Percentiles rank a stretch among this genome's conserved stretches.
Evolutionary conservation across 1,140 invertebrate genomes (phyloP).

Genomic region (Branchinecta lindahli): DNA sequence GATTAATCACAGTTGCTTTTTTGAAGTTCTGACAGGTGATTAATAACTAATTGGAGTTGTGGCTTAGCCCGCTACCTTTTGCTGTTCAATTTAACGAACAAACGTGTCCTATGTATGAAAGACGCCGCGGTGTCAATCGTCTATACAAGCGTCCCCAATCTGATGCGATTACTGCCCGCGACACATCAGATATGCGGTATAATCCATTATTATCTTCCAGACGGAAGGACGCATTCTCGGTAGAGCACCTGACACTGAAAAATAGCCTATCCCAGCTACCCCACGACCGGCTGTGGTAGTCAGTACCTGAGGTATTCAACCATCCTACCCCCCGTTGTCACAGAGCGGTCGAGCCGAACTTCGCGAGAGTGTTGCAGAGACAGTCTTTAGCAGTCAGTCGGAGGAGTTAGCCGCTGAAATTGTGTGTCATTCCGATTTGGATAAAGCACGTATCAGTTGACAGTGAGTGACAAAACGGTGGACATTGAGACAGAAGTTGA

Average conservation of each 20-base stretch:
- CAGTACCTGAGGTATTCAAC: conserved; percentile 10
- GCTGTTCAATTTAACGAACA: not conserved
- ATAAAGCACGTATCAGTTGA: too few relatives aligned
- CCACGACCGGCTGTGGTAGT: not conserved
- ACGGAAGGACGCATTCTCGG: not conserved
- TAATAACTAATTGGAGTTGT: too few relatives aligned
- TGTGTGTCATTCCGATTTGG: too few relatives aligned
- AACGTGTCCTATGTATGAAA: not conserved
- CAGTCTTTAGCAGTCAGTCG: not conserved
- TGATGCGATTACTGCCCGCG: not conserved
- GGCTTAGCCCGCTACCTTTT: not conserved
- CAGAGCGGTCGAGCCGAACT: not conserved
- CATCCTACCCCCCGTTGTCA: conserved; percentile 7
- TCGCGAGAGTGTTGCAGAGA: not conserved
- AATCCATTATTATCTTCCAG: conserved; percentile 6
- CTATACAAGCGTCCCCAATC: not conserved
- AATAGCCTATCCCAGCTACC: conserved; percentile 5
- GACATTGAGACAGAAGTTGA: too few relatives aligned
- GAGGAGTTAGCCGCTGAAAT: too few relatives aligned
- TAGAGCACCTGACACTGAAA: conserved; percentile 10
- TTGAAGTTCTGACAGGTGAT: too few relatives aligned
- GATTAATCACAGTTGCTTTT: too few relatives aligned
- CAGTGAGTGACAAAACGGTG: too few relatives aligned
- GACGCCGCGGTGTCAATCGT: not conserved
- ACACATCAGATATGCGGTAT: conserved; percentile 2